These are phyloP conservation scores for Parnassius apollo DNA, from an alignment of 2,888 invertebrate genomes.

Conservation along the genomic window DNA sequence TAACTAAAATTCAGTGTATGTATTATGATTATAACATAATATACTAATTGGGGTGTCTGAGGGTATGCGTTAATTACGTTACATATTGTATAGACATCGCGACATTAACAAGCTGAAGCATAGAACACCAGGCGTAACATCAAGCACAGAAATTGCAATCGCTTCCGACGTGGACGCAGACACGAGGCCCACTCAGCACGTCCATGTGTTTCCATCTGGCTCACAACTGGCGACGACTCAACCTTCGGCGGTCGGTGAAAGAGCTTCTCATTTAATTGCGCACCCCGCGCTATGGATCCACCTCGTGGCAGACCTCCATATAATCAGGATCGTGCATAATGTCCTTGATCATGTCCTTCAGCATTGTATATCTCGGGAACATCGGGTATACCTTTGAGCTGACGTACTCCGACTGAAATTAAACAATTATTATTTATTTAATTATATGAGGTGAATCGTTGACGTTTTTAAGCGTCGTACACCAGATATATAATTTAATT, in stretches of 20 bases:
- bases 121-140: constrained; percentile 14
- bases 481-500: too few relatives aligned
- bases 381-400: constrained; percentile 96
- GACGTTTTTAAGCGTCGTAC: too few relatives aligned
- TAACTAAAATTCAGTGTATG: too few relatives aligned
- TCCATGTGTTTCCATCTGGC: constrained; percentile 29
- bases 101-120: constrained; percentile 6
- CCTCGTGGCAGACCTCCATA: constrained; percentile 97
- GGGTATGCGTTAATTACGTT: too few relatives aligned
- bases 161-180: constrained; percentile 3
- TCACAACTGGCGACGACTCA: constrained; percentile 63
- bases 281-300: constrained; percentile 86
- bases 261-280: constrained; percentile 78
- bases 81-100: neutral
- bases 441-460: neutral
- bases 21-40: too few relatives aligned
- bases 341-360: constrained; percentile 98
- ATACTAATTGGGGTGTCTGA: too few relatives aligned
- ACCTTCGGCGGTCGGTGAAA: constrained; percentile 71
- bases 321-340: constrained; percentile 98
- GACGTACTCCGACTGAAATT: constrained; percentile 90
- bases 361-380: constrained; percentile 95
- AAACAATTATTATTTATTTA: neutral
- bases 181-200: constrained; percentile 2
- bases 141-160: constrained; percentile 17